These are phyloP conservation scores for Drosophila neocordata DNA, from an alignment of 1,140 invertebrate genomes.

Conservation along the genomic window DNA sequence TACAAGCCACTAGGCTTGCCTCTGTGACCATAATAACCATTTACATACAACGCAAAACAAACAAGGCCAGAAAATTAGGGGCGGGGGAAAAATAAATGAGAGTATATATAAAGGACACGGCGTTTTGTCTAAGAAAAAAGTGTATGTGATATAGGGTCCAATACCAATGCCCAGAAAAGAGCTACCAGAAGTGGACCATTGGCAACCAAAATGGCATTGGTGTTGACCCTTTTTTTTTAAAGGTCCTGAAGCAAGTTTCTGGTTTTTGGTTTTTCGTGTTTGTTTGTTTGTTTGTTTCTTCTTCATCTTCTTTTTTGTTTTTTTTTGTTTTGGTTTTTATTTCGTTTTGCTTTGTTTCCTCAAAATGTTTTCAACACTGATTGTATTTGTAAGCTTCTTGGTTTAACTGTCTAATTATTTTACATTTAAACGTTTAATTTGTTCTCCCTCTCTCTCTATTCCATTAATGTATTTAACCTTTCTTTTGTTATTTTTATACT, in stretches of 20 bases:
- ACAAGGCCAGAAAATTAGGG: conserved; percentile 25
- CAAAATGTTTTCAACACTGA: conserved; percentile 82
- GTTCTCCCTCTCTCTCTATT: conserved; percentile 31
- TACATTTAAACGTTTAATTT: conserved; percentile 80
- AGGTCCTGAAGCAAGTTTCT: conserved; percentile 37
- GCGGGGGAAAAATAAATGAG: conserved; percentile 50
- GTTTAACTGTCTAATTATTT: conserved; percentile 82
- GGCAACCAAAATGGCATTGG: not conserved
- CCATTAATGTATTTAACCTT: conserved; percentile 37
- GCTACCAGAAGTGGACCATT: not conserved
- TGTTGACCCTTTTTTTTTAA: conserved; percentile 38
- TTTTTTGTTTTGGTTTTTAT: conserved; percentile 18
- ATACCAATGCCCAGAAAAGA: not conserved
- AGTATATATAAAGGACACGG: conserved; percentile 16
- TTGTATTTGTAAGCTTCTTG: conserved; percentile 83
- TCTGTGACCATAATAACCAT: conserved; percentile 53
- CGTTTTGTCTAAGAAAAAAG: not conserved
- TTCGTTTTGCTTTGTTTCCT: conserved; percentile 57
- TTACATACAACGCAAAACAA: conserved; percentile 47
- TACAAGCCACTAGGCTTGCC: conserved; percentile 40
- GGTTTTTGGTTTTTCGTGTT: conserved; percentile 23
- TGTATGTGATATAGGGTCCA: not conserved
- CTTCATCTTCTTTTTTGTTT: too few species aligned
- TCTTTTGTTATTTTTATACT: not conserved
- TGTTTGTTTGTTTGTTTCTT: conserved; percentile 26